Evolutionary conservation across 2,113 vertebrate species (phyloP).

Genomic region (Gobius niger): DNA sequence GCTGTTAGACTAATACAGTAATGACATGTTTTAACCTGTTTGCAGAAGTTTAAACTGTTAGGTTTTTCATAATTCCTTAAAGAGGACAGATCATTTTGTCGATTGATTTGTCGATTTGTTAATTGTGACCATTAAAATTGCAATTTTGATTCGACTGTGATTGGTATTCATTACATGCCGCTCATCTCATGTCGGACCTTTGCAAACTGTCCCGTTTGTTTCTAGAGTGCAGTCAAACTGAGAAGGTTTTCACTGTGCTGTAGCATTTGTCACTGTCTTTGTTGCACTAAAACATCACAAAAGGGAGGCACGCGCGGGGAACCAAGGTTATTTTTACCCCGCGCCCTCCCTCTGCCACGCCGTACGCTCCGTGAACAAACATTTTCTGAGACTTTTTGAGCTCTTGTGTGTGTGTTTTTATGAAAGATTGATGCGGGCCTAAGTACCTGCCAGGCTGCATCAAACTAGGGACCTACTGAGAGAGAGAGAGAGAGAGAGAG

Average conservation of each 20-base stretch:
- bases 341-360: slow-evolving; percentile 28
- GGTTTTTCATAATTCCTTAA: too few relatives aligned
- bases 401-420: slow-evolving; percentile 35
- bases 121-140: too few relatives aligned
- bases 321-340: slow-evolving; percentile 64
- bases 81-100: too few relatives aligned
- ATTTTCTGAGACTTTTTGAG: slow-evolving; percentile 45
- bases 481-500: slow-evolving; percentile 27
- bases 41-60: too few relatives aligned
- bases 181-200: not conserved
- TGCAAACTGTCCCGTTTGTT: not conserved
- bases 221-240: slow-evolving; percentile 28
- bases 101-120: too few relatives aligned
- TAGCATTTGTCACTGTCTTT: slow-evolving; percentile 40
- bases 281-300: slow-evolving; percentile 28
- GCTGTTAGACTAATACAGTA: too few relatives aligned
- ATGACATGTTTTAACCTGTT: too few relatives aligned
- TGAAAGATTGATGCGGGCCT: slow-evolving; percentile 72
- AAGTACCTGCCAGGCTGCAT: slow-evolving; percentile 72
- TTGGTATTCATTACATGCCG: not conserved
- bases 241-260: slow-evolving; percentile 28
- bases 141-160: not conserved
- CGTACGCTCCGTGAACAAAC: slow-evolving; percentile 43
- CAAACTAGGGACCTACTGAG: slow-evolving; percentile 46
- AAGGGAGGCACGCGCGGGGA: slow-evolving; percentile 15